These are phyloP conservation scores for Prosapia bicincta DNA, from an alignment of 2,888 invertebrate species.

Conservation along the genomic window DNA sequence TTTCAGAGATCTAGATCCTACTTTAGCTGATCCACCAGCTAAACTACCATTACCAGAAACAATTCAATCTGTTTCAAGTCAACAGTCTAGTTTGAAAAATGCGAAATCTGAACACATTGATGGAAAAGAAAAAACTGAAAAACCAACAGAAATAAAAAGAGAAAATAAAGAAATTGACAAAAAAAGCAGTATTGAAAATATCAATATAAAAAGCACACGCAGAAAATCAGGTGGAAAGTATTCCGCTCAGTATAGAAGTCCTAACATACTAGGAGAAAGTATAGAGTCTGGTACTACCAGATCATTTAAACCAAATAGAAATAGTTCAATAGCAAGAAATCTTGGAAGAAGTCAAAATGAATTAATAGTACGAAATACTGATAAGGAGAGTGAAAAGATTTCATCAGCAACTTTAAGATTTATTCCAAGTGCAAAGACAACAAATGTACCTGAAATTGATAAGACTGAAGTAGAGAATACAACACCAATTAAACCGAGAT, in stretches of 20 bases:
- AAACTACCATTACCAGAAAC: background rate
- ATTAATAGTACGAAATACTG: background rate
- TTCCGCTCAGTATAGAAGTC: background rate
- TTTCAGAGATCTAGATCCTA: background rate
- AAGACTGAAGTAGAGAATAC: constrained; percentile 5
- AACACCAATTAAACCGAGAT: constrained; percentile 33
- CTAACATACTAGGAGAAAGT: background rate
- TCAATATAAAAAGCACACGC: background rate
- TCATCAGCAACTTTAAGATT: background rate
- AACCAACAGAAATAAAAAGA: background rate
- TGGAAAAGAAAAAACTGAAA: background rate
- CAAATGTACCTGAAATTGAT: background rate
- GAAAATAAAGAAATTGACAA: background rate
- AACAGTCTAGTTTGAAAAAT: background rate
- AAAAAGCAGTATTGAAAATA: background rate
- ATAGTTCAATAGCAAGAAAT: background rate
- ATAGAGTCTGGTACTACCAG: background rate
- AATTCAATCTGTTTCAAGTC: background rate
- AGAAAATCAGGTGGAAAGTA: background rate
- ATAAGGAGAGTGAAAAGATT: background rate
- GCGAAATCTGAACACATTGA: background rate
- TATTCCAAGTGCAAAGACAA: background rate
- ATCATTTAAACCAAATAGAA: background rate
- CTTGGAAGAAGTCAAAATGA: background rate
- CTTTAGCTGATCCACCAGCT: background rate